Conservation (phyloP, 2,113 vertebrate species). For the Numida meleagris region DNA sequence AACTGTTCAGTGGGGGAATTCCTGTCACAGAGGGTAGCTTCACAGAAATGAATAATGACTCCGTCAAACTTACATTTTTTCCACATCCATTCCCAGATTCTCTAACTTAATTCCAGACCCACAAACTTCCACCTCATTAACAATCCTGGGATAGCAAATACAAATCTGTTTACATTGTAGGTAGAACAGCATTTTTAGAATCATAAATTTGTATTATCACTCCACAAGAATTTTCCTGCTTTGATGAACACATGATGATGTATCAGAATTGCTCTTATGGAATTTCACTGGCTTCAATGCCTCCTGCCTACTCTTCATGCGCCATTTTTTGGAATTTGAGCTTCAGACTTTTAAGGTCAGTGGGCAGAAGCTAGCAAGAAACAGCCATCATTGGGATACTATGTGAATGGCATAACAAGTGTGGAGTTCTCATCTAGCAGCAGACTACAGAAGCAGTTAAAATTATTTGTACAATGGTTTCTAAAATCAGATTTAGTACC, state of each 20-base stretch:
- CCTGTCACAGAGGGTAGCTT: neutral
- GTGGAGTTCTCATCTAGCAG: neutral
- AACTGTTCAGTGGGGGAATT: neutral
- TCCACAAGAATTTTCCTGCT: neutral
- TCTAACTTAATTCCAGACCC: neutral
- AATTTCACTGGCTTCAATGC: neutral
- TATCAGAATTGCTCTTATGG: neutral
- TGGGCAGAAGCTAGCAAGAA: neutral
- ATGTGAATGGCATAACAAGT: too few species aligned
- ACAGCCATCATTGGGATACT: fast-evolving
- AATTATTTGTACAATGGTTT: neutral
- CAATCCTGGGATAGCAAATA: neutral
- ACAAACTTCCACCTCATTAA: neutral
- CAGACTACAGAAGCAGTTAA: neutral
- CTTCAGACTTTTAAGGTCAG: neutral
- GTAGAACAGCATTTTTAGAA: neutral
- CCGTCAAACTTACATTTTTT: neutral
- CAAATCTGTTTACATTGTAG: neutral
- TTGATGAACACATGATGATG: neutral
- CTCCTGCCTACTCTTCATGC: neutral
- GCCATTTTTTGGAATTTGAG: neutral
- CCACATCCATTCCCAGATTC: neutral
- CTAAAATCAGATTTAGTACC: neutral
- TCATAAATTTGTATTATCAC: neutral
- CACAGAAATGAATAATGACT: neutral